Conservation (phyloP, 2,888 invertebrate genomes). For the Eupithecia exiguata region DNA sequence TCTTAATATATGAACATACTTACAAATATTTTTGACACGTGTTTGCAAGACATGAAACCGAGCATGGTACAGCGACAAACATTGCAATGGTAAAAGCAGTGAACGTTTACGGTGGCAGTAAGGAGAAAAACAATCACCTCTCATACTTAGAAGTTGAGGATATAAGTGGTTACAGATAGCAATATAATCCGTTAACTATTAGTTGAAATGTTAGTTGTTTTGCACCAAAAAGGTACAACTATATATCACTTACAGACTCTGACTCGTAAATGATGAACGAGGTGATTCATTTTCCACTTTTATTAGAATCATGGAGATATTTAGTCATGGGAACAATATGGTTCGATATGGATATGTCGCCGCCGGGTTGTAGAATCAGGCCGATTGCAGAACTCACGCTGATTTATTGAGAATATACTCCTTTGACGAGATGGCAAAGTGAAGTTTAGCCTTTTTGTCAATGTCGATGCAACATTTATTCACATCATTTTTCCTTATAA, state of each 20-base stretch:
- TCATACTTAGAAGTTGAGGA: conserved; percentile 35
- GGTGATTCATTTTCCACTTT: conserved; percentile 35
- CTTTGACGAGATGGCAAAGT: too few relatives aligned
- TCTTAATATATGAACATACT: conserved; percentile 37
- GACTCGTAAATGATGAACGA: conserved; percentile 29
- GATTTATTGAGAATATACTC: too few relatives aligned
- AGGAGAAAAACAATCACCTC: conserved; percentile 37
- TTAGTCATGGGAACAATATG: conserved; percentile 8
- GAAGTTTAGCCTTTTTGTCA: too few relatives aligned
- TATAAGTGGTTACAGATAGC: conserved; percentile 31
- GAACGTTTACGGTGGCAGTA: conserved; percentile 29
- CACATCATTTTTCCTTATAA: too few relatives aligned
- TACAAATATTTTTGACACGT: conserved; percentile 39
- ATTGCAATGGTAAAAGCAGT: conserved; percentile 37
- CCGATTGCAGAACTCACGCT: too few relatives aligned
- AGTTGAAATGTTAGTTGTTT: not conserved
- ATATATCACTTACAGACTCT: conserved; percentile 34
- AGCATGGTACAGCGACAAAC: conserved; percentile 58
- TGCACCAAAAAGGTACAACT: conserved; percentile 11
- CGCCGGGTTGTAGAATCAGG: too few relatives aligned
- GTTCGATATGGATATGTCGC: not conserved
- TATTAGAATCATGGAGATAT: conserved; percentile 30
- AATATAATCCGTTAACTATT: not conserved
- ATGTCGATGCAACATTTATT: too few relatives aligned
- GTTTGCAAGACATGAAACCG: conserved; percentile 48